Percentiles rank a stretch among this genome's conserved stretches.
phyloP scores from a whole-genome alignment of 2,888 invertebrate genomes.

The Drosophila leonis region DNA sequence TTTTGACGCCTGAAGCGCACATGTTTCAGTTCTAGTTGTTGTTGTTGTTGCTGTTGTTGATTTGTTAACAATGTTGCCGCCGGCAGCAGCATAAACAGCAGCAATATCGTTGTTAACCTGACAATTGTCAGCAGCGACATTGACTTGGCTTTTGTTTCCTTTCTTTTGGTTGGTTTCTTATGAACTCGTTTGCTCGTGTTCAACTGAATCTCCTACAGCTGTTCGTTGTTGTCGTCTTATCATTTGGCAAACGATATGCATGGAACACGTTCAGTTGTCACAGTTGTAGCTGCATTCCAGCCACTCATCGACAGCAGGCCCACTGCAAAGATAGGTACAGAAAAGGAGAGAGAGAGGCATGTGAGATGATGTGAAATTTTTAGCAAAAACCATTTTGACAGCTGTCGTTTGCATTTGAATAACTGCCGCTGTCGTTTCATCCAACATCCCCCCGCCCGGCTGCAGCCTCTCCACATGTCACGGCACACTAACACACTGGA shows the following conservation, averaged over 20 bases:
- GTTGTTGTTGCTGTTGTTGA: conserved; percentile 31
- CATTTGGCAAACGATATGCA: conserved; percentile 56
- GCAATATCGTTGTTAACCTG: conserved; percentile 64
- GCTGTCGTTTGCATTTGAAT: conserved; percentile 82
- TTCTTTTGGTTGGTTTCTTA: not conserved
- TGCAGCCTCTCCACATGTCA: conserved; percentile 4
- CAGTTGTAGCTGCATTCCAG: conserved; percentile 33
- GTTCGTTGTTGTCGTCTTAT: conserved; percentile 25
- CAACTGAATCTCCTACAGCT: conserved; percentile 28
- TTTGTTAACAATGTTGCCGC: conserved; percentile 48
- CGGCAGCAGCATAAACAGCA: conserved; percentile 55
- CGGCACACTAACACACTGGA: conserved; percentile 24
- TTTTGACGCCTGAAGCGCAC: conserved; percentile 44
- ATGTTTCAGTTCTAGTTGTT: conserved; percentile 21
- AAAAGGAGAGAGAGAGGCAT: not conserved
- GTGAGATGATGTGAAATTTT: conserved; percentile 56
- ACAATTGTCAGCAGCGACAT: conserved; percentile 69
- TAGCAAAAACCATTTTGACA: conserved; percentile 73
- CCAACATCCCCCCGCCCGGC: not conserved
- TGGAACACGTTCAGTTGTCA: conserved; percentile 31
- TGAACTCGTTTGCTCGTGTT: conserved; percentile 15
- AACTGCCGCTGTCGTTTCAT: conserved; percentile 66
- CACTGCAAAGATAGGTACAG: conserved; percentile 35
- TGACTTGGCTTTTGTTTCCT: conserved; percentile 63
- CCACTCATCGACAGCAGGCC: conserved; percentile 53